phyloP scores from a whole-genome alignment of 2,888 invertebrate genomes.

The Schizotus pectinicornis region DNA sequence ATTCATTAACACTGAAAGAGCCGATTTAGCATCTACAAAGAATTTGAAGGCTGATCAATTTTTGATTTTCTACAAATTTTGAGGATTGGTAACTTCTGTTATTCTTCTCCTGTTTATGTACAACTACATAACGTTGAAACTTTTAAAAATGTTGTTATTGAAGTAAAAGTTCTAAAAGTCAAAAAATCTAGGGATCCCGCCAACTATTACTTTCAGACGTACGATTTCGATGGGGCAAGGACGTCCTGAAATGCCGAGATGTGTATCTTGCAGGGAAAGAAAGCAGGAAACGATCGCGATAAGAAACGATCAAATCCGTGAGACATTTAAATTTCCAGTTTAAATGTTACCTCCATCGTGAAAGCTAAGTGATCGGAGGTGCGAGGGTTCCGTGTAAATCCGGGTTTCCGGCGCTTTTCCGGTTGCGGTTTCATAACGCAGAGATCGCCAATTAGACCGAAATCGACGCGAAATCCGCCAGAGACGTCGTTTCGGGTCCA shows the following conservation, averaged over 20 bases:
- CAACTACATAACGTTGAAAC: too few species aligned
- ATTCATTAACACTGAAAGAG: too few species aligned
- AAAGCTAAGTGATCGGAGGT: background rate
- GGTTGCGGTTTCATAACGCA: constrained; percentile 10
- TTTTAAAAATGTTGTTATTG: too few species aligned
- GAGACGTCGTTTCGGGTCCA: constrained; percentile 7
- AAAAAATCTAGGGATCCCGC: too few species aligned
- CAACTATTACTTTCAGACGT: too few species aligned
- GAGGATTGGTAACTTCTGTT: too few species aligned
- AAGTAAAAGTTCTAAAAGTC: too few species aligned
- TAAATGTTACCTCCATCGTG: too few species aligned
- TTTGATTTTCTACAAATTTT: too few species aligned
- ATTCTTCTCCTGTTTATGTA: too few species aligned
- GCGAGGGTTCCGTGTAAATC: constrained; percentile 10
- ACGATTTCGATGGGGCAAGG: background rate
- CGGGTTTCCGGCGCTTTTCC: constrained; percentile 8
- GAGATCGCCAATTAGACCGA: constrained; percentile 11
- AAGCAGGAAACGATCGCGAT: background rate
- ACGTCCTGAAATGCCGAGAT: background rate
- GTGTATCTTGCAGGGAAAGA: background rate
- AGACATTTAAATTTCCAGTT: background rate
- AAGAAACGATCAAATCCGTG: background rate
- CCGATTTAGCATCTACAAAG: too few species aligned
- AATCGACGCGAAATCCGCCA: constrained; percentile 3
- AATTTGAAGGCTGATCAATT: too few species aligned